These are phyloP conservation scores for Oscheius onirici DNA, from an alignment of 2,888 invertebrate genomes.

Conservation along the genomic window DNA sequence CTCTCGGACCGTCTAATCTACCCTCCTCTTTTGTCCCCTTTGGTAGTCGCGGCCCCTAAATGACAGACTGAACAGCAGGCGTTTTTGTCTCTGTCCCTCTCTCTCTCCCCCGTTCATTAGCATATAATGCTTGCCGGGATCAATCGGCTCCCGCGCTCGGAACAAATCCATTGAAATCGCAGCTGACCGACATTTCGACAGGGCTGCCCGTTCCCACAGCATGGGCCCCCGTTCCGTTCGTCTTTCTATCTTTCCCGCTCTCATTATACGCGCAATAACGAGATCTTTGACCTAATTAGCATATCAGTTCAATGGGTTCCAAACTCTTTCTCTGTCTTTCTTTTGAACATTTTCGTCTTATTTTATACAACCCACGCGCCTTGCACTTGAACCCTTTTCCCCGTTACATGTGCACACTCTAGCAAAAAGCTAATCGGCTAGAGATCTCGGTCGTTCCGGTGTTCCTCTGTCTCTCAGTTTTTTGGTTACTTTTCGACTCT, in stretches of 20 bases:
- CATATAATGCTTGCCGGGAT: slow-evolving; percentile 25
- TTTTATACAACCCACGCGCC: too few species aligned
- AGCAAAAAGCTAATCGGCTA: too few species aligned
- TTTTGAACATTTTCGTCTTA: too few species aligned
- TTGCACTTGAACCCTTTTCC: too few species aligned
- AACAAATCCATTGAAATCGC: slow-evolving; percentile 32
- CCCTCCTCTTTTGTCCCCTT: neutral
- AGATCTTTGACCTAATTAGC: too few species aligned
- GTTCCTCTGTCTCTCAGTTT: too few species aligned
- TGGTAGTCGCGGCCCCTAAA: slow-evolving; percentile 8
- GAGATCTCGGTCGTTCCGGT: too few species aligned
- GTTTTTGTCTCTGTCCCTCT: slow-evolving; percentile 32
- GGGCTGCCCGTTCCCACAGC: slow-evolving; percentile 5
- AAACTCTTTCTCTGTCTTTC: too few species aligned
- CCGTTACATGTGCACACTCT: too few species aligned
- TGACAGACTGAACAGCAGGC: neutral
- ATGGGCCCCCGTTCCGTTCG: neutral
- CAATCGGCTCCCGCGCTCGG: slow-evolving; percentile 8
- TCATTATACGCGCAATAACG: too few species aligned
- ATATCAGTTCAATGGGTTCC: too few species aligned
- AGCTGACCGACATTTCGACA: slow-evolving; percentile 25
- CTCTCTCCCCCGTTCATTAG: slow-evolving; percentile 25
- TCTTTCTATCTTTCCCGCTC: too few species aligned
- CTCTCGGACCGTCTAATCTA: neutral
- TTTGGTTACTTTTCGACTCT: neutral